Evolutionary conservation across 1,140 invertebrate species (phyloP), one percentile per base, ranked within the genome.

Genomic region (Atta texana): DNA sequence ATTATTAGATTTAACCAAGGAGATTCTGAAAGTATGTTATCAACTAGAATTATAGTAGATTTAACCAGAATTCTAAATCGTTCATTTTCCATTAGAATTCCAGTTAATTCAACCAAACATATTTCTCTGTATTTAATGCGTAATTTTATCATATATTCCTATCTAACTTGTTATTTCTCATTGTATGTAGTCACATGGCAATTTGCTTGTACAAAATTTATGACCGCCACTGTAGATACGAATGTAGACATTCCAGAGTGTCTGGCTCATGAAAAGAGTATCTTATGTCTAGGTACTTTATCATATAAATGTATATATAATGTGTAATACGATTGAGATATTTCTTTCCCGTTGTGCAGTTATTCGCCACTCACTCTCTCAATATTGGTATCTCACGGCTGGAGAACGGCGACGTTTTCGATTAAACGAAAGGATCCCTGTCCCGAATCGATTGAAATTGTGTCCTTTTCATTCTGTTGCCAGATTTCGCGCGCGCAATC

Each of bases 351-450:
- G 31, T 24, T 75, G 69, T 51, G 53, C 68, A 59, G 21, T 74
- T 74, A 49, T 44, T 84, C 51, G 18, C 55, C n/a, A 61, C 77
- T 81, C 77, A 55, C 12, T 44, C 75, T 51, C 69, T 84, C 69
- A 24, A 84, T 84, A 34, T 84, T 84, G 61, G 49, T 68, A 28
- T 21, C 63, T 85, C 57, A 21, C 31, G 72, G 28, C 8, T 44
- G 34, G 49, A 57, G 24, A 51, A 77, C 68, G 71, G 49, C 76
- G 74, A 88, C 88, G 76, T 90, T 91, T 88, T 88, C 86, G 82
- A 88, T 91, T 90, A 86, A 85, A 90, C 76, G 87, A 84, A 85
- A 91, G 55, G 61, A 87, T 86, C 55, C 44, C 77, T 80, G 85
- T 82, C 44, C 61, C n/a, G 82, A 82, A 90, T 87, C 89, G 89